These are phyloP conservation scores for Montifringilla adamsi DNA, from an alignment of 2,113 vertebrate species.

Conservation along the genomic window DNA sequence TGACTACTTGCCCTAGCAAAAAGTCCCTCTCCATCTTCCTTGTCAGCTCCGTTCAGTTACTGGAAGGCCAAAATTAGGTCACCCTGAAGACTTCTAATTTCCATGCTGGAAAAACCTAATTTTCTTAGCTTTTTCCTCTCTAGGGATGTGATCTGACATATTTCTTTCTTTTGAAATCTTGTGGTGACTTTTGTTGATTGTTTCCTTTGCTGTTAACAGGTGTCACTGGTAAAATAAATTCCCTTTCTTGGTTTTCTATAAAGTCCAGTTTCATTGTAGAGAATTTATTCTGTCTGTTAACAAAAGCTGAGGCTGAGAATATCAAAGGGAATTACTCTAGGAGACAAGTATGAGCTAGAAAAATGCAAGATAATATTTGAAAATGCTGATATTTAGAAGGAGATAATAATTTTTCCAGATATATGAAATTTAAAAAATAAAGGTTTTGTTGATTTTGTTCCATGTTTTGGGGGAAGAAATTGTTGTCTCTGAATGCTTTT, in stretches of 20 bases:
- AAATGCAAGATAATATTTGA: background rate
- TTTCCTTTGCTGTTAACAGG: background rate
- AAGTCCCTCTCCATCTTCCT: background rate
- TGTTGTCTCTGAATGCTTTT: background rate
- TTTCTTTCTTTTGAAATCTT: background rate
- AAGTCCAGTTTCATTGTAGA: background rate
- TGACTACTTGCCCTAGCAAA: background rate
- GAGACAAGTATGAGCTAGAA: background rate
- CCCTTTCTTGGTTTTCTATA: background rate
- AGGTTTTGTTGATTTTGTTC: rapidly evolving
- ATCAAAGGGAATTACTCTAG: background rate
- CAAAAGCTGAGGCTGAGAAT: background rate
- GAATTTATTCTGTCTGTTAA: background rate
- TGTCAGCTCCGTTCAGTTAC: background rate
- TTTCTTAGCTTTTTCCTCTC: background rate
- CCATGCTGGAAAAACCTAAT: background rate
- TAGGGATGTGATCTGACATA: background rate
- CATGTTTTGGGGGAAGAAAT: rapidly evolving
- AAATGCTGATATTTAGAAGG: background rate
- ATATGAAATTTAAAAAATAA: background rate
- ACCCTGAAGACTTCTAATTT: background rate
- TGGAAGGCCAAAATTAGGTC: background rate
- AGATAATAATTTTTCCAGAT: background rate
- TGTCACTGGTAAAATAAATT: background rate
- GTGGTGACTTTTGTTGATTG: background rate